Evolutionary conservation across 2,797 vertebrate species (phyloP).

Genomic region (Phoeniculus purpureus): DNA sequence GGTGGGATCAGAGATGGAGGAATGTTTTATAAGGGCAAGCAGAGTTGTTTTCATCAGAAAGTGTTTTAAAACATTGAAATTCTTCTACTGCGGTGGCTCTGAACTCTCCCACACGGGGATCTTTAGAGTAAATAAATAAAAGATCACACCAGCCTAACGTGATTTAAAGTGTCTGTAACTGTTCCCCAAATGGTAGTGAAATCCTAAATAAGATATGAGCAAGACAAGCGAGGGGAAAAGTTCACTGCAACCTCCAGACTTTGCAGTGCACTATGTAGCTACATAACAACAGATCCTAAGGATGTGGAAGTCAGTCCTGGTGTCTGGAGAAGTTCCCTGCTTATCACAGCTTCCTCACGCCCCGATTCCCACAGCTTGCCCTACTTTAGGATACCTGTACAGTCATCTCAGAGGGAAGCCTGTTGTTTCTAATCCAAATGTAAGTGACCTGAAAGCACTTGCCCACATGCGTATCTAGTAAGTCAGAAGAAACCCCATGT

Average conservation of each 20-base stretch:
- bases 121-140: constrained; percentile 55
- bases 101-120: constrained; percentile 11
- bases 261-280: fast-evolving
- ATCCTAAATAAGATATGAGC: constrained; percentile 36
- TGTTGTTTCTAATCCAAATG: background rate
- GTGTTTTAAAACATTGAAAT: constrained; percentile 22
- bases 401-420: background rate
- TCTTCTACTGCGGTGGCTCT: background rate
- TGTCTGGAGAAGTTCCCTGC: fast-evolving
- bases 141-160: constrained; percentile 39
- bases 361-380: background rate
- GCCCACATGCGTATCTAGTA: background rate
- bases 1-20: background rate
- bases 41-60: constrained; percentile 5
- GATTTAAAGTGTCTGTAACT: constrained; percentile 49
- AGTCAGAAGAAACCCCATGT: background rate
- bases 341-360: background rate
- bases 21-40: background rate
- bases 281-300: background rate
- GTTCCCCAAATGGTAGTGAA: constrained; percentile 28
- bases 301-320: fast-evolving
- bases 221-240: background rate
- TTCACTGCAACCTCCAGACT: background rate
- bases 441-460: background rate
- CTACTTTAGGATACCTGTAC: fast-evolving